phyloP scores from a whole-genome alignment of 2,797 vertebrate species.

The Vireo griseus region DNA sequence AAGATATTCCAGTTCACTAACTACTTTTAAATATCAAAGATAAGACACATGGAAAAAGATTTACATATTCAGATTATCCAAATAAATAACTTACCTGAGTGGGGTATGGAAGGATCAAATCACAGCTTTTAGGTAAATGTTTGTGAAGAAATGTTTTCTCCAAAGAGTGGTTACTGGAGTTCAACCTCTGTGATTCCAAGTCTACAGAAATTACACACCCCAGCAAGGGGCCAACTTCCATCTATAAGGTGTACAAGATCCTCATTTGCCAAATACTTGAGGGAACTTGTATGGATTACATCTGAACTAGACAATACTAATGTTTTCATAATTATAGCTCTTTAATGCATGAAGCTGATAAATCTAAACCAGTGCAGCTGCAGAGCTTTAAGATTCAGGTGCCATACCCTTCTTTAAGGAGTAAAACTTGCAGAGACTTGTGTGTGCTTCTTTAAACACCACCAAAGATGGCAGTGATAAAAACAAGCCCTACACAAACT shows the following conservation, averaged over 20 bases:
- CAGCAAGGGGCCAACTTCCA: background rate
- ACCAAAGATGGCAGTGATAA: background rate
- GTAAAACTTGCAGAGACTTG: background rate
- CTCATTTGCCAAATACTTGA: background rate
- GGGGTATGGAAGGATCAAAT: background rate
- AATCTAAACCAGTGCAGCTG: background rate
- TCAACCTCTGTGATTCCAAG: background rate
- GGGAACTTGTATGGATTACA: background rate
- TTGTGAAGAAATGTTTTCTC: background rate
- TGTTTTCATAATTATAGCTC: background rate
- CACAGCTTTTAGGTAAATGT: constrained; percentile 5
- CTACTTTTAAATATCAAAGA: background rate
- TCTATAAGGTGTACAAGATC: background rate
- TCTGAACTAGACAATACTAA: background rate
- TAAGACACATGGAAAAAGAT: background rate
- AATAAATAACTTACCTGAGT: background rate
- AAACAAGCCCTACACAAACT: background rate
- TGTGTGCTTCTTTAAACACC: background rate
- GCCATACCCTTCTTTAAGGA: background rate
- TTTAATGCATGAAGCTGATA: background rate
- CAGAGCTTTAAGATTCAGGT: background rate
- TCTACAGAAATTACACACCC: background rate
- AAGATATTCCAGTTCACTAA: background rate
- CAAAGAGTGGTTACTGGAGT: background rate
- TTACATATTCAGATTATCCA: background rate